Percentiles rank a stretch among this genome's conserved stretches.
Conservation (phyloP, 1,140 invertebrate genomes). For the Pentalonia nigronervosa region DNA sequence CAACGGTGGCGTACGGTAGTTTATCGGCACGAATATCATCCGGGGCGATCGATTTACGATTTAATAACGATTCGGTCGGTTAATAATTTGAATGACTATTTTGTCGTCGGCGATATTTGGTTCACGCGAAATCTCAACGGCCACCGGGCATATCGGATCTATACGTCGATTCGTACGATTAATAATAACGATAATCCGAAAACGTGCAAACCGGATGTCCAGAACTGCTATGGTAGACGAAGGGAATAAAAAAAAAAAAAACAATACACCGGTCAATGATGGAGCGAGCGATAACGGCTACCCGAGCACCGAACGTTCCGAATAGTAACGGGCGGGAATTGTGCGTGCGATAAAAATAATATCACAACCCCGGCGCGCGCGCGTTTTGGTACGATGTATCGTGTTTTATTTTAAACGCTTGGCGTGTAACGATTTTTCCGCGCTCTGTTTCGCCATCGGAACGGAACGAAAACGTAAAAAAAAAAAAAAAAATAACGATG, state of each 20-base stretch:
- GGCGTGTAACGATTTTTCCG: conserved; percentile 15
- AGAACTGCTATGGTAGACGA: not conserved
- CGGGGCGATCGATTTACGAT: too few relatives aligned
- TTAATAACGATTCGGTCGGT: too few relatives aligned
- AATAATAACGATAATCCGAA: not conserved
- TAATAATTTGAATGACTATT: too few relatives aligned
- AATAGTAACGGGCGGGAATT: not conserved
- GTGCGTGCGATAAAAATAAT: conserved; percentile 31
- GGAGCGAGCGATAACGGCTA: not conserved
- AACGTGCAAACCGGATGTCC: not conserved
- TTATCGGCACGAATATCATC: not conserved
- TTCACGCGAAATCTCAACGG: not conserved
- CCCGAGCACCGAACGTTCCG: not conserved
- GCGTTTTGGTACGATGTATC: not conserved
- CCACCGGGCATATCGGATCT: too few relatives aligned
- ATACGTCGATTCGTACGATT: not conserved
- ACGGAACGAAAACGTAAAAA: not conserved
- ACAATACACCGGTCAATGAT: not conserved
- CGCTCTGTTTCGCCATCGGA: not conserved
- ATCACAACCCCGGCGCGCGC: not conserved
- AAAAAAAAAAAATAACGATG: not conserved
- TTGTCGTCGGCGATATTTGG: too few relatives aligned
- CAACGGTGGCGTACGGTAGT: not conserved
- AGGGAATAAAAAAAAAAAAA: not conserved
- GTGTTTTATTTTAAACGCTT: conserved; percentile 27